These are phyloP conservation scores for Zaprionus lachaisei DNA, from an alignment of 1,140 invertebrate species.

Conservation along the genomic window DNA sequence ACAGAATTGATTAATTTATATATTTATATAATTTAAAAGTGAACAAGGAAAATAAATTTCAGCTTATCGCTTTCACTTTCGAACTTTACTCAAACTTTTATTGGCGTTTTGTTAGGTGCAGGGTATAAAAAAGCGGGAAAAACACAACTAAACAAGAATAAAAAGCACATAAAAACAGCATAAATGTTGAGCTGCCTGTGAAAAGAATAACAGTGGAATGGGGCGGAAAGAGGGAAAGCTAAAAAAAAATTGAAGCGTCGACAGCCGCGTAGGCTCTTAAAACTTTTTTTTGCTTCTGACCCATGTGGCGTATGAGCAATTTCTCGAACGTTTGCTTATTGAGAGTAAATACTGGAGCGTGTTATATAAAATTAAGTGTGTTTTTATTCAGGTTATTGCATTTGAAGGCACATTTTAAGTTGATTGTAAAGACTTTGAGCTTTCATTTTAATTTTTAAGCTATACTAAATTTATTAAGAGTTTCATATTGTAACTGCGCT, in stretches of 20 bases:
- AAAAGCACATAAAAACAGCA: constrained; percentile 49
- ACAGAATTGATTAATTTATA: not conserved
- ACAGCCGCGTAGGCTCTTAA: constrained; percentile 44
- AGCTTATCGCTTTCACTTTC: constrained; percentile 8
- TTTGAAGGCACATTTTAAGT: constrained; percentile 32
- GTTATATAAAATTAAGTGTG: constrained; percentile 46
- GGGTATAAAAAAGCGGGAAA: constrained; percentile 18
- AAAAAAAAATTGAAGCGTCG: constrained; percentile 19
- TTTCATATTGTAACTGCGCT: not conserved
- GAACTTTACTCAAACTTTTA: constrained; percentile 12
- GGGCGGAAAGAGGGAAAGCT: not conserved
- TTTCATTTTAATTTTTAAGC: not conserved
- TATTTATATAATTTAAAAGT: not conserved
- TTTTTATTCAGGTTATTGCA: constrained; percentile 35
- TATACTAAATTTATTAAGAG: not conserved
- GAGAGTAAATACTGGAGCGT: not conserved
- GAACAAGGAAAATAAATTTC: not conserved
- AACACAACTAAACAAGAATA: constrained; percentile 41
- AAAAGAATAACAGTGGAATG: not conserved
- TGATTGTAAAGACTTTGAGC: constrained; percentile 7
- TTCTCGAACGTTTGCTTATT: constrained; percentile 7
- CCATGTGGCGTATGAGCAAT: constrained; percentile 32
- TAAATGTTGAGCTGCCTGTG: constrained; percentile 44
- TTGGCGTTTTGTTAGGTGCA: constrained; percentile 8
- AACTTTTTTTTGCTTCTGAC: constrained; percentile 27